Evolutionary conservation across 2,113 vertebrate species (phyloP).

Genomic region (Petromus typicus): DNA sequence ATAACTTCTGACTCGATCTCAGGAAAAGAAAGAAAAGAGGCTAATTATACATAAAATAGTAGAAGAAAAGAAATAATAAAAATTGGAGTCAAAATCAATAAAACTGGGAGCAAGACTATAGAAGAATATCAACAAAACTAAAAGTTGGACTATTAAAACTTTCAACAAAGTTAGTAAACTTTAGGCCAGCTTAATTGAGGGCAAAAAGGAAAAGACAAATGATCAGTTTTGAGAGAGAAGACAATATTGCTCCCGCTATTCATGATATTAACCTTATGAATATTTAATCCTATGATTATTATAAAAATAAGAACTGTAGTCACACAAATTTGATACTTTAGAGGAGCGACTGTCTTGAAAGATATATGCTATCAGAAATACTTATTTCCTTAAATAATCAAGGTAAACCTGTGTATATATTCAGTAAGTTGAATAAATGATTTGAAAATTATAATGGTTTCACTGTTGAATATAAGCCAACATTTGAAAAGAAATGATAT

Average conservation of each 20-base stretch:
- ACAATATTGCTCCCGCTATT: neutral
- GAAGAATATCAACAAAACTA: neutral
- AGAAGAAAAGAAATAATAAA: neutral
- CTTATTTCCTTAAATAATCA: neutral
- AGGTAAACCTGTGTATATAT: neutral
- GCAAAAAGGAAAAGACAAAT: neutral
- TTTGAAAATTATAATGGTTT: neutral
- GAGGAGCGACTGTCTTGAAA: neutral
- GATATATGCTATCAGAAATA: neutral
- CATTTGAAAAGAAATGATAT: neutral
- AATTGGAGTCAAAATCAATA: neutral
- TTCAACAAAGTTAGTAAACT: neutral
- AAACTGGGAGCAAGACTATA: neutral
- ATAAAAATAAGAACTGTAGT: neutral
- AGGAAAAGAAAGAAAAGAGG: neutral
- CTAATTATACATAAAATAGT: neutral
- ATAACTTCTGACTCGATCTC: neutral
- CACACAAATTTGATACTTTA: neutral
- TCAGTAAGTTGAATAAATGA: neutral
- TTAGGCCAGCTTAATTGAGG: neutral
- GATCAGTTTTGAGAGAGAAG: neutral
- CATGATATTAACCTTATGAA: neutral
- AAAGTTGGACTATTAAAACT: neutral
- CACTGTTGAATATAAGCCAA: neutral
- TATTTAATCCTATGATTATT: neutral